Evolutionary conservation across 1,140 invertebrate genomes (phyloP), one percentile per base, ranked within the genome.

Genomic region (Whitmania pigra): DNA sequence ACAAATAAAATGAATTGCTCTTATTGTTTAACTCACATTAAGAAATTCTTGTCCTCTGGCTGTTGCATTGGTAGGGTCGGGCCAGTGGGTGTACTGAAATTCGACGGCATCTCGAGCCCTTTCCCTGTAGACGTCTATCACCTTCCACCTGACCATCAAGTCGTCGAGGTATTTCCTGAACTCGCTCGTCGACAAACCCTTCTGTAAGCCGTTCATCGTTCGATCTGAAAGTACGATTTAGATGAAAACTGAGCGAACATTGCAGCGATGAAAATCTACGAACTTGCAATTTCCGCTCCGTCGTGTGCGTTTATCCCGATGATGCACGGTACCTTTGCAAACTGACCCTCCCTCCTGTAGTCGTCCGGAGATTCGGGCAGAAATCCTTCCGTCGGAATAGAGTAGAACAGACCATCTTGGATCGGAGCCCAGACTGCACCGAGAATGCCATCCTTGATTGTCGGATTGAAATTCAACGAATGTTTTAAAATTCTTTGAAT

Each of bases 11-110:
- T 7, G 9, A 40, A 15, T 69, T 20, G 22, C 25, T 20, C 31
- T 29, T 67, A 6, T 11, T 22, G 17, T 31, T 40, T 7, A 69
- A 85, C 86, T 87, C 83, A 91, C 89, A 78, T 93, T 87, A 72
- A 94, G 88, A 76, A 92, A 93, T 77, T 93, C 88, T 76, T 94
- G 89, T 66, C 91, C 82, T 73, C 93, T 88, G 31, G 89, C 87
- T 1, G 88, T 89, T 18, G 83, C 84, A 79, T 94, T 94, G 67
- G 86, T 86, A 3, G 90, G 91, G 83, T 93, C 90, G 0, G 91
- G 91, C 87, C 91, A 92, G 80, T 91, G 92, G 0, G 91, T 94
- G 80, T 96, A 96, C 89, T 94, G 93, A 78, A 93, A 95, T 75
- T 90, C 88, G 72, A 96, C 89, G n/a, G 93, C 92, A 78, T 92